Conservation (phyloP, 2,888 invertebrate species). For the Temnothorax rugatulus region DNA sequence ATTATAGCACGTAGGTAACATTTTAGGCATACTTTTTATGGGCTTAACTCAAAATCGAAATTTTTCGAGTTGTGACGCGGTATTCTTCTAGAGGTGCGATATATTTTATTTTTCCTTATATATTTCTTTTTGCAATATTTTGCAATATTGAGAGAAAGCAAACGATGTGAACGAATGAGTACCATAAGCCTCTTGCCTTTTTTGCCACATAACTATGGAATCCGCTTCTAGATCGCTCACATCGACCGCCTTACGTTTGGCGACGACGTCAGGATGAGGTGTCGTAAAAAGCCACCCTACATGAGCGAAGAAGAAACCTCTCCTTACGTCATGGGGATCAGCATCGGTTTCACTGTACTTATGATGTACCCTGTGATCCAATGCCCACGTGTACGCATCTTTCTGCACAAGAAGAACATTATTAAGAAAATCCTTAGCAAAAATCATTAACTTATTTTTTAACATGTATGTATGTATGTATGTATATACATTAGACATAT, state of each 20-base stretch:
- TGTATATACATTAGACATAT: too few relatives aligned
- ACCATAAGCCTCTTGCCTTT: constrained; percentile 86
- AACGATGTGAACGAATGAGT: neutral
- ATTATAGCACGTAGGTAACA: too few relatives aligned
- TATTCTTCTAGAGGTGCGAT: too few relatives aligned
- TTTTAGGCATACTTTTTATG: too few relatives aligned
- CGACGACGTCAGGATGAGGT: constrained; percentile 93
- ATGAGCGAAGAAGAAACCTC: constrained; percentile 97
- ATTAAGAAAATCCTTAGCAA: neutral
- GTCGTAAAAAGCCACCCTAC: constrained; percentile 96
- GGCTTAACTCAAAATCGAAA: too few relatives aligned
- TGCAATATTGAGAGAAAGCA: neutral
- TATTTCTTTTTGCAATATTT: neutral
- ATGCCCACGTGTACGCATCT: constrained; percentile 94
- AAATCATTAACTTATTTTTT: neutral
- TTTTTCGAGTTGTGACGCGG: too few relatives aligned
- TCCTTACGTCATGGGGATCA: constrained; percentile 93
- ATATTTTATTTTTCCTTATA: neutral
- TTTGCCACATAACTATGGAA: constrained; percentile 92
- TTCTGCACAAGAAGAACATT: constrained; percentile 87
- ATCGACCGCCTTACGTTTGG: constrained; percentile 90
- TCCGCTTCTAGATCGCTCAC: constrained; percentile 91
- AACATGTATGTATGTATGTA: too few relatives aligned
- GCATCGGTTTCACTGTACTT: constrained; percentile 95
- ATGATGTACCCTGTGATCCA: constrained; percentile 96